Evolutionary conservation across 2,113 vertebrate species (phyloP), one percentile per base, ranked within the genome.

Genomic region (Sakesphorus luctuosus): DNA sequence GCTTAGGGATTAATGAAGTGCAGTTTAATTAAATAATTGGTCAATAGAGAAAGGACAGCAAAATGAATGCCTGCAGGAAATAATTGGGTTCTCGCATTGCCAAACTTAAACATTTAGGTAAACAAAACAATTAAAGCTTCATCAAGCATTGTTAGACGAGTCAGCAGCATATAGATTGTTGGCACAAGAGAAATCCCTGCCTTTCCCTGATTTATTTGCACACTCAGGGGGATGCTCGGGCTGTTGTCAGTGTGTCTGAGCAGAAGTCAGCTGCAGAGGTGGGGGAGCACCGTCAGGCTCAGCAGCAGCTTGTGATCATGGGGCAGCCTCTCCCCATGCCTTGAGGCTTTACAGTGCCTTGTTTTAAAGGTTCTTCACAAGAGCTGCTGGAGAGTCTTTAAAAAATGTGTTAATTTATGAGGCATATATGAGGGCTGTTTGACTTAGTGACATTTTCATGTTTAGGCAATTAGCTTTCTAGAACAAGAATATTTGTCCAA

Each of bases 21-120:
- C 96, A 73, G 87, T 97, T 97, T 98, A 98, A 97, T 98, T 97
- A 98, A 97, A 98, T 97, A 97, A 97, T 98, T 97, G 97, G 96
- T 97, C 97, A 97, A 96, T 97, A 96, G 91, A 95, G 93, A 95
- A 93, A 86, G 85, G 97, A 87, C 90, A 93, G 87, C 69, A 43
- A 95, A 97, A 89, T 91, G 93, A 98, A 96, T 95, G 96, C 94
- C 93, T 95, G 93, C 90, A 66, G 93, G 96, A 96, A 96, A 96
- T 96, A 97, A 97, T 94, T 89, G 95, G 83, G 94, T 91, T 56
- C 50, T 85, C 63, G 3, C 93, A 69, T 96, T 96, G 90, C 93
- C 91, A 97, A 97, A 97, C 87, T 97, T 97, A 96, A 93, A 94
- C 89, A 90, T 96, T 85, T 96, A 96, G 96, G 94, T 97, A 97